A percentile compares a stretch with the other conserved stretches of the same genome.
These are phyloP conservation scores for Oryzias melastigma DNA, from an alignment of 2,113 vertebrate species.

Conservation along the genomic window DNA sequence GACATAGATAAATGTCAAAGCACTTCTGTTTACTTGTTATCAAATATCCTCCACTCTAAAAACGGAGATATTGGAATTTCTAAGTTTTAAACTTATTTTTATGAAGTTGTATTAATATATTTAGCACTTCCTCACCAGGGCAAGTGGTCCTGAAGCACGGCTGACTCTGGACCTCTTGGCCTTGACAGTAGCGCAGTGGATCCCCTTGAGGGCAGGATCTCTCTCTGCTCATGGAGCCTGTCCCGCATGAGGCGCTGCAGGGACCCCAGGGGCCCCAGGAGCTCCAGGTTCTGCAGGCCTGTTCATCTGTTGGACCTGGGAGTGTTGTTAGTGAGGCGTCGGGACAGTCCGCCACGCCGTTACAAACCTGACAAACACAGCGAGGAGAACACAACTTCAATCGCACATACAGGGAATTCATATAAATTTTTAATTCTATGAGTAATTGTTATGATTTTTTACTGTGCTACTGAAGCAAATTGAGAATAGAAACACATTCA, in stretches of 20 bases:
- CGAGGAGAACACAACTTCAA: not conserved
- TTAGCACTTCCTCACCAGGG: conserved; percentile 54
- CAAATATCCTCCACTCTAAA: not conserved
- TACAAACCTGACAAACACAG: conserved; percentile 78
- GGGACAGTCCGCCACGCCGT: conserved; percentile 79
- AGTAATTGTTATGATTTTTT: too few species aligned
- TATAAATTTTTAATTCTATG: not conserved
- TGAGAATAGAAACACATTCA: too few species aligned
- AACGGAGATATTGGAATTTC: too few species aligned
- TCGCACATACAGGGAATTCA: not conserved
- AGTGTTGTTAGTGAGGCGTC: conserved; percentile 9
- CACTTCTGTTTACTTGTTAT: not conserved
- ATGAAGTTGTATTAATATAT: not conserved
- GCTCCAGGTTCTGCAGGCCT: conserved; percentile 79
- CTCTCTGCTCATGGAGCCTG: conserved; percentile 68
- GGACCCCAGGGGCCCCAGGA: conserved; percentile 82
- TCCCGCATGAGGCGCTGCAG: conserved; percentile 82
- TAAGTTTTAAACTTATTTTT: too few species aligned
- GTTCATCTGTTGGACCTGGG: conserved; percentile 71
- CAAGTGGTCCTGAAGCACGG: conserved; percentile 84
- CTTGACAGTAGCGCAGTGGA: conserved; percentile 71
- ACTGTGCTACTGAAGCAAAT: too few species aligned
- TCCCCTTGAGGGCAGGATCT: conserved; percentile 72
- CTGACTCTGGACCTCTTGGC: conserved; percentile 70
- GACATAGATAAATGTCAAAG: too few species aligned